Evolutionary conservation across 1,140 invertebrate species (phyloP), one percentile per base, ranked within the genome.

Genomic region (Amphibalanus amphitrite): DNA sequence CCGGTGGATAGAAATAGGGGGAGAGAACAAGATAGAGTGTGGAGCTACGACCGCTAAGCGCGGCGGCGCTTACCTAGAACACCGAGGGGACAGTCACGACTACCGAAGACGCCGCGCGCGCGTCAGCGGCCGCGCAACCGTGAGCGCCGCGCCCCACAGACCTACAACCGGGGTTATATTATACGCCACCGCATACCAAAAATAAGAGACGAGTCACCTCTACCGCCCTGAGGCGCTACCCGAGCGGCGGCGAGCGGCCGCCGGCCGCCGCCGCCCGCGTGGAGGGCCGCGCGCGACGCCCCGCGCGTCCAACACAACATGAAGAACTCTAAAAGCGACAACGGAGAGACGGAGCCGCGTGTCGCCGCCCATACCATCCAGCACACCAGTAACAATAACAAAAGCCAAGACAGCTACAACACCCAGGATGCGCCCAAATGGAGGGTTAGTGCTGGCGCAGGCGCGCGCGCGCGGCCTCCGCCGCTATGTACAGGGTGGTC

Each of bases 341-440:
- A 59, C 47, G 47, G 20, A 59, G n/a, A n/a, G 23, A 13, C 47
- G 47, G 10, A 59, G 47, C 47, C 1, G 20, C n/a, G n/a, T n/a
- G n/a, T n/a, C n/a, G n/a, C n/a, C n/a, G n/a, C 20, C 47, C 47
- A 59, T 20, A 59, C 47, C 47, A 59, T 59, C 47, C 47, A 20
- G 47, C 47, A 59, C 47, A 59, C 47, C 47, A 59, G 47, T 59
- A 59, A 59, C 47, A 59, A 59, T 59, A 59, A 59, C 47, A 59
- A 59, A 59, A 59, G 47, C 13, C 47, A 20, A 59, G 20, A 59
- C 47, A 59, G 47, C 17, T 59, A 59, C 47, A 59, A 59, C 47
- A 59, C 47, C 47, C 47, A 59, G 47, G 47, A 8, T 13, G 47
- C 47, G 47, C 47, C 47, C 10, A 23, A 59, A 59, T 59, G 20